Conservation (phyloP, 2,113 vertebrate species). For the Strigops habroptila region DNA sequence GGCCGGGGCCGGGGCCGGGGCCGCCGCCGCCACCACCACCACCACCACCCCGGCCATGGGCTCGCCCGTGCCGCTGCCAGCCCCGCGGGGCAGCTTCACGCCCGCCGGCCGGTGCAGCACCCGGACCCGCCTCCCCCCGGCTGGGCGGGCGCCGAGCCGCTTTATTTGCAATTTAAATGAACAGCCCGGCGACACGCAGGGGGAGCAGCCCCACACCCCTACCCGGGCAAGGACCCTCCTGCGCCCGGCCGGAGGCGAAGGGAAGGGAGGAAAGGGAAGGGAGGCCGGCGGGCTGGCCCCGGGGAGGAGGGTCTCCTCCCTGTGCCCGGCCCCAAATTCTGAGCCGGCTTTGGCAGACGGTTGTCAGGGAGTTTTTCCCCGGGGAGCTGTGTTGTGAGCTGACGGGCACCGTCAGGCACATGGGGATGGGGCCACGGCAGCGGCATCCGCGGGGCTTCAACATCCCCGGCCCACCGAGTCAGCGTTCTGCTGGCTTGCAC, state of each 20-base stretch:
- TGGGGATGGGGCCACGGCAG: neutral
- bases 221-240: neutral
- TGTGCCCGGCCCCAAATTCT: neutral
- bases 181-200: neutral
- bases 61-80: neutral
- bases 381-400: neutral
- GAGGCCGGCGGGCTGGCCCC: neutral
- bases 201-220: neutral
- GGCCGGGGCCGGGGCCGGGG: no score
- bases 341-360: neutral
- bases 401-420: neutral
- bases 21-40: no score
- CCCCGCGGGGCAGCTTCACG: neutral
- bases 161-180: neutral
- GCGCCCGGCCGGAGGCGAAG: neutral
- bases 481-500: accelerated
- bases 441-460: neutral
- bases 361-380: neutral
- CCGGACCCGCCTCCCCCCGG: neutral
- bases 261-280: neutral
- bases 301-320: neutral
- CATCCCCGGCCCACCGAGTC: neutral
- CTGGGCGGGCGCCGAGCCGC: neutral
- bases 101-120: neutral
- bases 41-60: slow-evolving; percentile 1